phyloP scores from a whole-genome alignment of 2,113 vertebrate species.

The Chamaetylas fuelleborni region DNA sequence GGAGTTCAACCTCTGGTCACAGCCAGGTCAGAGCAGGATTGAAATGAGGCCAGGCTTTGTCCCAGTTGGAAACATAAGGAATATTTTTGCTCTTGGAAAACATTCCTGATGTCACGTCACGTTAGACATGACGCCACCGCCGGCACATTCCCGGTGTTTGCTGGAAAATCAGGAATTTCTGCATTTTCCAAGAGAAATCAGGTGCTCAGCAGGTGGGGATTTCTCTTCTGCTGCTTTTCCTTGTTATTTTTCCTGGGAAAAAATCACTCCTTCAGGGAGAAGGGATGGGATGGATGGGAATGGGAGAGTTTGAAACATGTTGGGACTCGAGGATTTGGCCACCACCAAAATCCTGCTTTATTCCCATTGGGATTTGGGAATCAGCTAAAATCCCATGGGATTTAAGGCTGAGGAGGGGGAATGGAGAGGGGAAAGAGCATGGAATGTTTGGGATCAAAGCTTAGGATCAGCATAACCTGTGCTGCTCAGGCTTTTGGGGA shows the following conservation, averaged over 20 bases:
- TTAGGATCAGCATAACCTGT: background rate
- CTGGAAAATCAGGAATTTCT: background rate
- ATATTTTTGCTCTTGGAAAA: background rate
- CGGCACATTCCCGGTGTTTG: accelerated
- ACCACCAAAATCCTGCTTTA: background rate
- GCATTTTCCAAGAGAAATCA: background rate
- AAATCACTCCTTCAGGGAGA: background rate
- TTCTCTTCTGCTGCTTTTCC: background rate
- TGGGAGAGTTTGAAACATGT: background rate
- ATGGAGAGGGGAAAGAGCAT: background rate
- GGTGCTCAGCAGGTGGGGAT: background rate
- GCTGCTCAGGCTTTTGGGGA: no score
- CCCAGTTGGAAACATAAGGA: background rate
- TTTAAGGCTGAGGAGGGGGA: background rate
- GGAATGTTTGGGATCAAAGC: no score
- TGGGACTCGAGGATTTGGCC: background rate
- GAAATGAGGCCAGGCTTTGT: background rate
- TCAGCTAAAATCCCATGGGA: no score
- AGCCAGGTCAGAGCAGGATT: background rate
- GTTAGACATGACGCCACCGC: background rate
- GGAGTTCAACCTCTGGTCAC: background rate
- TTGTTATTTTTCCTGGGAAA: background rate
- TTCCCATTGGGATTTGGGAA: background rate
- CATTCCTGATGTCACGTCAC: background rate
- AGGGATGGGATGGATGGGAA: background rate